Percentiles rank a stretch among this genome's conserved stretches.
These are phyloP conservation scores for Amiota mariae DNA, from an alignment of 2,888 invertebrate species.

Conservation along the genomic window DNA sequence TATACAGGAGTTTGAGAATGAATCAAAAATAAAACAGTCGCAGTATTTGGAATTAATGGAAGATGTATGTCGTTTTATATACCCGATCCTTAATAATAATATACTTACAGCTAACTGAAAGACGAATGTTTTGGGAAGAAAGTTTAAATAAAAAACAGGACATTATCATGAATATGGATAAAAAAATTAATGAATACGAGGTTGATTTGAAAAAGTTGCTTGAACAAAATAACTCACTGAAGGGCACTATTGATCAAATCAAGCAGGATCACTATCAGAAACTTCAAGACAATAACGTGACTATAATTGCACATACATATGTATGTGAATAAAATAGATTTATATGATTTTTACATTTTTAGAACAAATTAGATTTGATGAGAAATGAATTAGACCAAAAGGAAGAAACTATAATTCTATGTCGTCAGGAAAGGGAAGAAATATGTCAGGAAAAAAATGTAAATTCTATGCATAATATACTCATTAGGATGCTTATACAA, in stretches of 20 bases:
- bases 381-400: not conserved
- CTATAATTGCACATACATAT: not conserved
- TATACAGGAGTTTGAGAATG: slow-evolving; percentile 10
- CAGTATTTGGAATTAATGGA: slow-evolving; percentile 12
- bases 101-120: not conserved
- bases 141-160: slow-evolving; percentile 38
- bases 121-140: not conserved
- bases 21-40: not conserved
- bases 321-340: not conserved
- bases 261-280: not conserved
- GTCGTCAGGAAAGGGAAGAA: slow-evolving; percentile 33
- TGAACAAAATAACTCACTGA: not conserved
- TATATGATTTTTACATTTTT: not conserved
- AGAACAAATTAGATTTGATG: not conserved
- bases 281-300: not conserved
- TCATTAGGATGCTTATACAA: not conserved
- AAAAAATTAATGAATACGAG: slow-evolving; percentile 15
- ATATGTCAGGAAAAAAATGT: slow-evolving; percentile 49
- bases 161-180: slow-evolving; percentile 10
- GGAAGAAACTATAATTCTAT: not conserved
- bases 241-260: not conserved
- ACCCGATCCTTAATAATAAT: not conserved
- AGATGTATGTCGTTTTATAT: not conserved
- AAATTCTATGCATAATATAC: not conserved
- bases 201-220: slow-evolving; percentile 1